These are phyloP conservation scores for Ammospiza maritima DNA, from an alignment of 2,797 vertebrate genomes.

Conservation along the genomic window DNA sequence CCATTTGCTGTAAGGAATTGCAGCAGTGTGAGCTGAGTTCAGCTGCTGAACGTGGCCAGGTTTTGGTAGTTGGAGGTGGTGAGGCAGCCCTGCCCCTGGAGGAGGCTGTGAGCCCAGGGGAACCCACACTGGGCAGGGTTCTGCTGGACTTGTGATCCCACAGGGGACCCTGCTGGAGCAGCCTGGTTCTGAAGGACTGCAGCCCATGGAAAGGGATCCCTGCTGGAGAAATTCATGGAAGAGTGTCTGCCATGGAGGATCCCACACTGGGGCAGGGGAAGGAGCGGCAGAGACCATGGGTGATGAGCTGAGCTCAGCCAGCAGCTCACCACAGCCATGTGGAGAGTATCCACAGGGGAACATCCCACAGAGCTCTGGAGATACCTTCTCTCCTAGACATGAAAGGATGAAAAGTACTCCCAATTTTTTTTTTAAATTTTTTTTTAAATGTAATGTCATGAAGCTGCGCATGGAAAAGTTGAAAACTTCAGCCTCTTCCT, in stretches of 20 bases:
- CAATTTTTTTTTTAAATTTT: accelerated
- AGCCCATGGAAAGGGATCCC: neutral
- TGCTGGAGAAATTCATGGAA: accelerated
- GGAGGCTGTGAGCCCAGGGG: neutral
- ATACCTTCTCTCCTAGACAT: neutral
- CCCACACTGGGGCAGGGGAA: neutral
- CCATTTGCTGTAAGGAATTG: neutral
- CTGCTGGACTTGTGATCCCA: neutral
- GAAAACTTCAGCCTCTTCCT: neutral
- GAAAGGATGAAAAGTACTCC: neutral
- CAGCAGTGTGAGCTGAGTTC: neutral
- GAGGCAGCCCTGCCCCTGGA: neutral
- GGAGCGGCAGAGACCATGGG: neutral
- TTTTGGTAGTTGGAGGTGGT: neutral
- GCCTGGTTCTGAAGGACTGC: neutral
- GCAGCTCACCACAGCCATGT: neutral
- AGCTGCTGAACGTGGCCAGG: accelerated
- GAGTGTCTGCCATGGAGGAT: neutral
- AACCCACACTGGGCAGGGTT: neutral
- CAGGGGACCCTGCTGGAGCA: accelerated
- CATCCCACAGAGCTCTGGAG: neutral
- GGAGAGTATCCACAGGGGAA: neutral
- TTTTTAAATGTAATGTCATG: too few relatives aligned
- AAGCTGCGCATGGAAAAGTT: accelerated
- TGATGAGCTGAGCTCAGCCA: neutral